Percentiles rank a stretch among this genome's conserved stretches.
These are phyloP conservation scores for Drosophila nr. medialis DNA, from an alignment of 2,888 invertebrate species.

Conservation along the genomic window DNA sequence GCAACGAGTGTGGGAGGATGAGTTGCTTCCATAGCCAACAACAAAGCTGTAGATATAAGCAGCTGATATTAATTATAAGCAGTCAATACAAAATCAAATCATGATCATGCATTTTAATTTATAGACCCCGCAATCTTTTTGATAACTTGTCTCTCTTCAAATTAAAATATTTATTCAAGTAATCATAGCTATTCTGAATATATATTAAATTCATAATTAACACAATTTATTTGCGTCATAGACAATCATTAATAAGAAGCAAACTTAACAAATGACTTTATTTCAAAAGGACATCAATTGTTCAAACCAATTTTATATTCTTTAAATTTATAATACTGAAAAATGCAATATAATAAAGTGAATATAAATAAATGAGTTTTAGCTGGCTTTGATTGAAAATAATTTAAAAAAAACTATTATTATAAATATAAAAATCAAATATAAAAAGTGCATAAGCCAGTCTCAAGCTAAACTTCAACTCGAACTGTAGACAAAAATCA, in stretches of 20 bases:
- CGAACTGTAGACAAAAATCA: slow-evolving; percentile 43
- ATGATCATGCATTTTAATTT: slow-evolving; percentile 51
- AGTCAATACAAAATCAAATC: slow-evolving; percentile 21
- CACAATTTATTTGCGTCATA: background rate
- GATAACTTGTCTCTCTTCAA: background rate
- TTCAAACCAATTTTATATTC: background rate
- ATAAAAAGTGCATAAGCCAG: background rate
- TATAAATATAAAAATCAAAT: background rate
- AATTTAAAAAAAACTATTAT: background rate
- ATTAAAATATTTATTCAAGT: background rate
- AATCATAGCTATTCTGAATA: background rate
- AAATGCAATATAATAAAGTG: background rate
- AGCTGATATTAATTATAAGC: slow-evolving; percentile 29
- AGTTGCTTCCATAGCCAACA: slow-evolving; percentile 23
- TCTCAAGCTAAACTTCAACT: slow-evolving; percentile 2
- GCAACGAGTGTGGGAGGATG: slow-evolving; percentile 44
- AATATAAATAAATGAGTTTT: background rate
- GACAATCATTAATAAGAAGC: background rate
- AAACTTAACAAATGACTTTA: background rate
- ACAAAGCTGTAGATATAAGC: slow-evolving; percentile 19
- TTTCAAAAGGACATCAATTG: background rate
- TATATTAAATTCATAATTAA: background rate
- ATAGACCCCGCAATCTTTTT: background rate
- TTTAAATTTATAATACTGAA: background rate
- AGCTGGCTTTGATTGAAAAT: background rate